These are phyloP conservation scores for Tachina fera DNA, from an alignment of 2,888 invertebrate species.

Conservation along the genomic window DNA sequence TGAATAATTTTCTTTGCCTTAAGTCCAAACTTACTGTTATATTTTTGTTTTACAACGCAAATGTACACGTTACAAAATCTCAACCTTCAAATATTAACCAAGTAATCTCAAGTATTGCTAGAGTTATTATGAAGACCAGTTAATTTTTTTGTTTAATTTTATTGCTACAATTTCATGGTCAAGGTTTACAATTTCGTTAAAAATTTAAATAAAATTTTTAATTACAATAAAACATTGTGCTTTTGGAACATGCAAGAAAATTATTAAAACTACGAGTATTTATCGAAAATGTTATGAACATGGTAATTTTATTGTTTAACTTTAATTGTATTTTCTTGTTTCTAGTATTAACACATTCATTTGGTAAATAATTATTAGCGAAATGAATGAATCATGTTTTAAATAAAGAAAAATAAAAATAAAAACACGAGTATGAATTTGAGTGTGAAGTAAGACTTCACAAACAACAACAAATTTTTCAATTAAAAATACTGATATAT, in stretches of 20 bases:
- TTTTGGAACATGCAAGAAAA: slow-evolving; percentile 21
- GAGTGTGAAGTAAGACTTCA: too few species aligned
- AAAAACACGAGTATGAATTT: not conserved
- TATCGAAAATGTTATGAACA: slow-evolving; percentile 24
- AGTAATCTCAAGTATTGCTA: not conserved
- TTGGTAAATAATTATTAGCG: not conserved
- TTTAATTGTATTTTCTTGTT: slow-evolving; percentile 24
- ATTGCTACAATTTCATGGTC: slow-evolving; percentile 40
- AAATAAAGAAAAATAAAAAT: not conserved
- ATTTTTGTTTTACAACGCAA: too few species aligned
- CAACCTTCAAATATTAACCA: not conserved
- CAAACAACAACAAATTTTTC: too few species aligned
- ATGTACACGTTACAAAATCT: too few species aligned
- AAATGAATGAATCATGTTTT: not conserved
- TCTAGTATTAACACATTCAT: not conserved
- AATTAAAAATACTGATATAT: not conserved
- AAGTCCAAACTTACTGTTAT: too few species aligned
- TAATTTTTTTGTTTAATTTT: not conserved
- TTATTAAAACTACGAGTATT: not conserved
- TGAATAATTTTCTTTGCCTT: too few species aligned
- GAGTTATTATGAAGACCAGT: not conserved
- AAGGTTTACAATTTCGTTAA: slow-evolving; percentile 34
- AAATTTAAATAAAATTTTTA: slow-evolving; percentile 9
- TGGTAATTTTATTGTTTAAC: not conserved
- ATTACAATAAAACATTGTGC: slow-evolving; percentile 8